These are phyloP conservation scores for Trinorchestia longiramus DNA, from an alignment of 1,140 invertebrate species.

Conservation along the genomic window DNA sequence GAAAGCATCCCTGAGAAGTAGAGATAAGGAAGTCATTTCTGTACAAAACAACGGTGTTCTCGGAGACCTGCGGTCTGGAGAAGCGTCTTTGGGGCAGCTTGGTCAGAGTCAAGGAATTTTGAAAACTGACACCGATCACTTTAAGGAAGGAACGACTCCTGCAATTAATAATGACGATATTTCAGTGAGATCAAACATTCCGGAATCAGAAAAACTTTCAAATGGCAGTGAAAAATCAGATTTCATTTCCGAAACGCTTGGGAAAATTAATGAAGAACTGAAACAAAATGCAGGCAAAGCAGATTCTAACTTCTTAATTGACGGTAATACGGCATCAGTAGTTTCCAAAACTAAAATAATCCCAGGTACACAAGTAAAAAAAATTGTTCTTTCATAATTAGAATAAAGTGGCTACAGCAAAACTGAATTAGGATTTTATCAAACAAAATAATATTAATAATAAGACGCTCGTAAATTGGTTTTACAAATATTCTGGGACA, in stretches of 20 bases:
- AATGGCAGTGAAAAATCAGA: not conserved
- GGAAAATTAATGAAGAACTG: not conserved
- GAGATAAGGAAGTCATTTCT: not conserved
- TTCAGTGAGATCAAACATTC: not conserved
- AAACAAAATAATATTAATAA: too few species aligned
- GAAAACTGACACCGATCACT: too few species aligned
- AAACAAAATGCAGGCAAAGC: not conserved
- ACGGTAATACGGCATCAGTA: not conserved
- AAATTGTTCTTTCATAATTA: not conserved
- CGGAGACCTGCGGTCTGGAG: not conserved
- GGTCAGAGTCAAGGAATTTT: not conserved
- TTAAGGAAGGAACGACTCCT: not conserved
- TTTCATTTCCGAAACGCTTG: not conserved
- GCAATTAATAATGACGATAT: not conserved
- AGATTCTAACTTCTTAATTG: not conserved
- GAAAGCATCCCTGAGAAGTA: not conserved
- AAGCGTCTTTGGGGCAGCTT: not conserved
- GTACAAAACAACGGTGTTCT: not conserved
- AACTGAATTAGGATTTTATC: too few species aligned
- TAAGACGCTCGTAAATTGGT: too few species aligned
- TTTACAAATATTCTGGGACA: too few species aligned
- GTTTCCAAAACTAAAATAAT: not conserved
- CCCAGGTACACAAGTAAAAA: not conserved
- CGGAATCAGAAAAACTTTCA: not conserved
- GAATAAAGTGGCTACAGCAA: not conserved